Evolutionary conservation across 2,888 invertebrate genomes (phyloP).

Genomic region (Sphecodes monilicornis): DNA sequence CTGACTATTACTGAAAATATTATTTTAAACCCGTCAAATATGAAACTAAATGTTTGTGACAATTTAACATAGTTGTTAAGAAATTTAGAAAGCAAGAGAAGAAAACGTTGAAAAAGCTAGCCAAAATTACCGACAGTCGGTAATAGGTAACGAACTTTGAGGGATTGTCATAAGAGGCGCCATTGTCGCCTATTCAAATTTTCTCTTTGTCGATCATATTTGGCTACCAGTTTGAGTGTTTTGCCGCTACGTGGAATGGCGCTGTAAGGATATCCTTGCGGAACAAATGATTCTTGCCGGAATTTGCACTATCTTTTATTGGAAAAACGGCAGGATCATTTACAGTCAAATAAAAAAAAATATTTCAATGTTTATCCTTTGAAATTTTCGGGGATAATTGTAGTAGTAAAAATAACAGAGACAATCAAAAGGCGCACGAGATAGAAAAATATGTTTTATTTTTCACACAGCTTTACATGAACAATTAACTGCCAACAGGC

Average conservation of each 20-base stretch:
- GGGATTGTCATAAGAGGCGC: too few relatives aligned
- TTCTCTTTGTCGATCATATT: not conserved
- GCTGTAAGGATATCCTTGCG: too few relatives aligned
- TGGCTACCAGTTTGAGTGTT: too few relatives aligned
- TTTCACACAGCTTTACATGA: constrained; percentile 68
- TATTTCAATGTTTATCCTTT: not conserved
- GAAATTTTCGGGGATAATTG: not conserved
- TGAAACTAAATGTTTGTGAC: too few relatives aligned
- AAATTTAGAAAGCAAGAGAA: too few relatives aligned
- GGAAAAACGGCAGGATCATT: not conserved
- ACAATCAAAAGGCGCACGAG: not conserved
- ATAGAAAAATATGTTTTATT: constrained; percentile 72
- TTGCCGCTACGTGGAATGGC: too few relatives aligned
- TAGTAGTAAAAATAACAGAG: not conserved
- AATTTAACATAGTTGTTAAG: too few relatives aligned
- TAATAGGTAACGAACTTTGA: not conserved
- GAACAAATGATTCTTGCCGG: too few relatives aligned
- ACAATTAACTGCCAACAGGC: constrained; percentile 54
- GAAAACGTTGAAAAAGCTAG: too few relatives aligned
- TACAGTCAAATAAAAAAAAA: not conserved
- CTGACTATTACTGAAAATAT: not conserved
- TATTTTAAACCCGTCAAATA: not conserved
- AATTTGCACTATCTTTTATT: not conserved
- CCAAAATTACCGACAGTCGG: not conserved
- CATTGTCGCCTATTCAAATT: not conserved